phyloP scores from a whole-genome alignment of 2,113 vertebrate genomes.

The Dendropsophus ebraccatus region DNA sequence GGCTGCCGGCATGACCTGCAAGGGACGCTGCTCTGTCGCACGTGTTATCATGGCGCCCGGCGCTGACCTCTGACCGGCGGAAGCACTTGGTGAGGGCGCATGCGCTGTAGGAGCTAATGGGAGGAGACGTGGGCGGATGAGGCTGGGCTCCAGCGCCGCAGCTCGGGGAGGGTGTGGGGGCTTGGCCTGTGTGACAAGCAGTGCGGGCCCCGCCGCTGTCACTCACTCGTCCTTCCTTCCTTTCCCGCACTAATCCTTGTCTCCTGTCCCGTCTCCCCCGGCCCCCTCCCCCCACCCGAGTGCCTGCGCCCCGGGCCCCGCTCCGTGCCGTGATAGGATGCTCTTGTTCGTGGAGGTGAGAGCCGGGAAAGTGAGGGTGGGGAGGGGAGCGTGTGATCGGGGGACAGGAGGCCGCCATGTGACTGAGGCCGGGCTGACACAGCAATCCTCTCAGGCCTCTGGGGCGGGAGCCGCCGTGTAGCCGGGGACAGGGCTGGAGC shows the following conservation, averaged over 20 bases:
- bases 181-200: constrained; percentile 56
- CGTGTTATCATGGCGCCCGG: constrained; percentile 47
- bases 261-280: constrained; percentile 52
- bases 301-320: not conserved
- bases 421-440: constrained; percentile 57
- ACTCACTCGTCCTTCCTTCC: constrained; percentile 70
- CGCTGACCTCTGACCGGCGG: constrained; percentile 26
- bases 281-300: constrained; percentile 36
- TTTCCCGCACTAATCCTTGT: constrained; percentile 25
- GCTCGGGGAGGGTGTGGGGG: constrained; percentile 50
- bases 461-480: no score
- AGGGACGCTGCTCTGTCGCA: constrained; percentile 24
- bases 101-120: not conserved
- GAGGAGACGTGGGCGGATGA: constrained; percentile 40
- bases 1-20: constrained; percentile 40
- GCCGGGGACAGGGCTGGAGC: not conserved
- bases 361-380: not conserved
- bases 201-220: constrained; percentile 46
- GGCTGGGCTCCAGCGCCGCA: constrained; percentile 24
- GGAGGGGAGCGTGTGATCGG: not conserved
- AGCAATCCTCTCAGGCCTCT: not conserved
- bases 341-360: constrained; percentile 55
- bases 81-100: not conserved
- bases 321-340: constrained; percentile 43
- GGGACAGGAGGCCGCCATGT: constrained; percentile 42